A percentile compares a stretch with the other conserved stretches of the same genome.
Conservation (phyloP, 2,113 vertebrate genomes). For the Sigmodon hispidus region DNA sequence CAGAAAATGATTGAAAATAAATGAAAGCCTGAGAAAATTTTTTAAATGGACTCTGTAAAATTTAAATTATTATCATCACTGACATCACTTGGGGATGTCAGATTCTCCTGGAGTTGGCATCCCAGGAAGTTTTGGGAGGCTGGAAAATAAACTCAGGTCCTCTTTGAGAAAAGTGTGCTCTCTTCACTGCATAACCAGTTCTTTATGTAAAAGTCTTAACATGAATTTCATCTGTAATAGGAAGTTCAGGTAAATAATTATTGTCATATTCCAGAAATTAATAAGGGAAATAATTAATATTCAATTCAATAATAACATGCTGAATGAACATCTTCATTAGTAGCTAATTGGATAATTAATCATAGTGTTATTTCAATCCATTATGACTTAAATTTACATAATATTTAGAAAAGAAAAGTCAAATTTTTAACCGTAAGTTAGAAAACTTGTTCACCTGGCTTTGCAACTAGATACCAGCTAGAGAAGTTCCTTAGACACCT, state of each 20-base stretch:
- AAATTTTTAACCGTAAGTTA: background rate
- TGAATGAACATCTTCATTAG: background rate
- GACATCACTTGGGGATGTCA: background rate
- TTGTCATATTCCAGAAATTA: background rate
- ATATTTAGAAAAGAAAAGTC: background rate
- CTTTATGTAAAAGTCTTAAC: background rate
- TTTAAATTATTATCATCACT: background rate
- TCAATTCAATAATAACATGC: conserved; percentile 19
- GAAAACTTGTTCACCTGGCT: background rate
- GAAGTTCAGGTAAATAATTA: conserved; percentile 32
- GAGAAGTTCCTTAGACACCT: background rate
- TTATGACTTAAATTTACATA: background rate
- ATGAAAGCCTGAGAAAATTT: conserved; percentile 5
- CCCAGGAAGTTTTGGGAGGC: background rate
- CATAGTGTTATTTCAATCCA: conserved; percentile 1
- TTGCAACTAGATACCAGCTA: background rate
- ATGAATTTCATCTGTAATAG: background rate
- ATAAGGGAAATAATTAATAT: background rate
- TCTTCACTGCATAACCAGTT: background rate
- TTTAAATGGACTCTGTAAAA: background rate
- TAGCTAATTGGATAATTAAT: background rate
- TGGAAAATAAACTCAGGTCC: no score
- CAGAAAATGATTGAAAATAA: background rate
- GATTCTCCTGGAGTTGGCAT: background rate
- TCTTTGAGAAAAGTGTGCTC: background rate